These are phyloP conservation scores for Eilema depressum DNA, from an alignment of 2,888 invertebrate genomes.

Conservation along the genomic window DNA sequence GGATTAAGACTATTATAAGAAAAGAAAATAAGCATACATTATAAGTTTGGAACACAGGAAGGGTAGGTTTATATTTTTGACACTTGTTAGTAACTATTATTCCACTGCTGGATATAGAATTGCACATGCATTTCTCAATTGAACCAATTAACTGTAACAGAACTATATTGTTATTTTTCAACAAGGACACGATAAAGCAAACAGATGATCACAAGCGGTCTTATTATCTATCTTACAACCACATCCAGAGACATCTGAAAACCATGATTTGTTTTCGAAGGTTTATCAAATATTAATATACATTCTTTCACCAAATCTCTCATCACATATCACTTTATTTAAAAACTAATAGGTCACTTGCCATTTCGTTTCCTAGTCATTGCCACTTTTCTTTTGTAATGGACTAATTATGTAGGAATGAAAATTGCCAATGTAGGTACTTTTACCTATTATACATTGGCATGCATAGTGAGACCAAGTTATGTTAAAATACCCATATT, in stretches of 20 bases:
- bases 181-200: neutral
- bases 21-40: neutral
- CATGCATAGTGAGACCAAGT: constrained; percentile 2
- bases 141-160: neutral
- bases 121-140: neutral
- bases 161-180: neutral
- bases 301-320: too few species aligned
- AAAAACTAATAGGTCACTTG: too few species aligned
- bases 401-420: neutral
- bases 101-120: neutral
- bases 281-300: too few species aligned
- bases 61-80: neutral
- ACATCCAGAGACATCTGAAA: neutral
- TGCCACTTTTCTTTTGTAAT: too few species aligned
- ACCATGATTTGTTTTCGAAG: neutral
- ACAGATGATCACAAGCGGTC: neutral
- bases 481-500: neutral
- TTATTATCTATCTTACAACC: neutral
- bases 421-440: too few species aligned
- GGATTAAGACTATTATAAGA: neutral
- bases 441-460: too few species aligned
- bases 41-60: neutral
- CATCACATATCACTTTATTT: too few species aligned
- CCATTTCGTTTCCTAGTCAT: too few species aligned
- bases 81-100: neutral